Evolutionary conservation across 2,888 invertebrate genomes (phyloP).

Genomic region (Zele albiditarsus): DNA sequence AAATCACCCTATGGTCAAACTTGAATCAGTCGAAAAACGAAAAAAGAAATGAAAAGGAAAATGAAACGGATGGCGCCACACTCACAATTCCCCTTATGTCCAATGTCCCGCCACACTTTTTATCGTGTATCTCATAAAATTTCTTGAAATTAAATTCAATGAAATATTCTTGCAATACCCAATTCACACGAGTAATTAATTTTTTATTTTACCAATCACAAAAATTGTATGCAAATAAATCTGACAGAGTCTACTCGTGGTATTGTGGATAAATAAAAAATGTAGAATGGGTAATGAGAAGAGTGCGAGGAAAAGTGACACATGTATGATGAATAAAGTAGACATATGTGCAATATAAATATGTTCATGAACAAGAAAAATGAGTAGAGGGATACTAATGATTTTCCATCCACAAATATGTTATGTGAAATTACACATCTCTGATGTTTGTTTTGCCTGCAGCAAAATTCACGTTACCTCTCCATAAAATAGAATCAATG

Average conservation of each 20-base stretch:
- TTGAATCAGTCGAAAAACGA: slow-evolving; percentile 4
- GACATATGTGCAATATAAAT: no score
- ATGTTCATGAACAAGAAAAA: slow-evolving; percentile 26
- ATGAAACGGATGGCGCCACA: slow-evolving; percentile 32
- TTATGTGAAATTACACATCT: slow-evolving; percentile 41
- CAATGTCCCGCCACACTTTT: not conserved
- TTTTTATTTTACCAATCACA: no score
- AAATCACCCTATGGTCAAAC: slow-evolving; percentile 9
- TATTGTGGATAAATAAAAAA: no score
- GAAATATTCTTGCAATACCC: not conserved
- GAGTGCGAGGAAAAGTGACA: not conserved
- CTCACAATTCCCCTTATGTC: slow-evolving; percentile 5
- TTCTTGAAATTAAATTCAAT: not conserved
- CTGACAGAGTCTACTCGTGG: no score
- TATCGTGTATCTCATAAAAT: not conserved
- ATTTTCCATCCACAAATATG: slow-evolving; percentile 56
- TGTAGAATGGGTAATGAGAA: not conserved
- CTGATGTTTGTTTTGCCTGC: slow-evolving; percentile 21
- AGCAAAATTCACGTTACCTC: slow-evolving; percentile 32
- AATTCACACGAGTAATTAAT: not conserved
- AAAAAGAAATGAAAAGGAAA: not conserved
- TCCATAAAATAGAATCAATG: not conserved
- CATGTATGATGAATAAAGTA: not conserved
- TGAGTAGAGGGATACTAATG: slow-evolving; percentile 56
- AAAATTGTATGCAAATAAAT: no score